Evolutionary conservation across 2,888 invertebrate genomes (phyloP), one percentile per base, ranked within the genome.

Genomic region (Nymphalis urticae): DNA sequence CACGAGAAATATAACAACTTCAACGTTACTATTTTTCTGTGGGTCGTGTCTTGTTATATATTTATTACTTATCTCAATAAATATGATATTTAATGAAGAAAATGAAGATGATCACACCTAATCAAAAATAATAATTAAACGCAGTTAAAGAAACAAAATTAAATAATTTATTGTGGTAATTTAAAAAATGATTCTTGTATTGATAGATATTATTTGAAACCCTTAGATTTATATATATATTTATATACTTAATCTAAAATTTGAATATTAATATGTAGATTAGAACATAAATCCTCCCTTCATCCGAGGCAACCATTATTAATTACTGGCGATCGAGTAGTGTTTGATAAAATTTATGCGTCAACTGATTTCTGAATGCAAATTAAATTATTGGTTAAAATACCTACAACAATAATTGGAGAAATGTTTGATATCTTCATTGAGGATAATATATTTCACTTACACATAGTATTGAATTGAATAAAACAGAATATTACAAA

Each of bases 271-370:
- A 32, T 32, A 61, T 69, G 66, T 69, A 69, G 69, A 71, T 71
- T 71, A 47, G 47, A 59, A 47, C 69, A 71, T 71, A 71, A 71
- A 71, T 71, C 66, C 61, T 66, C 63, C 63, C 61, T 69, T 63
- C 65, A 50, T 62, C n/a, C 66, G 50, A 62, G 50, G 47, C 58
- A 58, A 16, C 65, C 72, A 69, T 72, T 69, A 68, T 68, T 72
- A 66, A 72, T 70, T 61, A 70, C 68, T 60, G 63, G 62, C 53
- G 63, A 66, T 70, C 68, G 68, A 62, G 47, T 50, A 48, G 65
- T 67, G 47, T 65, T 65, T 51, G 42, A 58, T 51, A 19, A 63
- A 68, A 72, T 68, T 72, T 72, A 66, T 64, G 53, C 36, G 51
- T 48, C 66, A 68, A 70, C 68, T 70, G 72, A 65, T 68, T 72